Evolutionary conservation across 2,888 invertebrate genomes (phyloP).

Genomic region (Ptilodon capucinus): DNA sequence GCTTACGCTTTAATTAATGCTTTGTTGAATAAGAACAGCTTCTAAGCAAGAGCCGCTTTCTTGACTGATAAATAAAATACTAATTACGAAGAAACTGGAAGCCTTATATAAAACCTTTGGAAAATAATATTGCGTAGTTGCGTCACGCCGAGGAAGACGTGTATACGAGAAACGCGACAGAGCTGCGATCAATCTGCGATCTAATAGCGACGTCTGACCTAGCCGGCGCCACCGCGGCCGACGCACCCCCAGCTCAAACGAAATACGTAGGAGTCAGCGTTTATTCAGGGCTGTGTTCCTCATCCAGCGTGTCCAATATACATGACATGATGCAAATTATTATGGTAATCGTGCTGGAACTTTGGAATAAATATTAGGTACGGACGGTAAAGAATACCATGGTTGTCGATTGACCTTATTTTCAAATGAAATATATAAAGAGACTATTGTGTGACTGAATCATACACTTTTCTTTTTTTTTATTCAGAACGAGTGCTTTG

Average conservation of each 20-base stretch:
- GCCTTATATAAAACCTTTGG: constrained; percentile 53
- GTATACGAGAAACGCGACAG: constrained; percentile 57
- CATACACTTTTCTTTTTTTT: background rate
- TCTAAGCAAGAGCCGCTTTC: constrained; percentile 26
- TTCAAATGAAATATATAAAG: constrained; percentile 15
- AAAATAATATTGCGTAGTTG: constrained; percentile 40
- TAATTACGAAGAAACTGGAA: constrained; percentile 55
- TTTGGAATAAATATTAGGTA: constrained; percentile 23
- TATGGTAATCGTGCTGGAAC: constrained; percentile 40
- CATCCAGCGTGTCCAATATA: constrained; percentile 32
- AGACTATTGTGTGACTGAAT: constrained; percentile 8
- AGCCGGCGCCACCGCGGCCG: constrained; percentile 69
- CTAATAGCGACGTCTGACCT: constrained; percentile 71
- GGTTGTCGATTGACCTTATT: constrained; percentile 11
- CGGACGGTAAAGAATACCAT: constrained; percentile 7
- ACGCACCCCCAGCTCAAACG: constrained; percentile 53
- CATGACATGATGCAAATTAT: constrained; percentile 47
- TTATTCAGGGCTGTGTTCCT: constrained; percentile 37
- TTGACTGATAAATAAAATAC: constrained; percentile 19
- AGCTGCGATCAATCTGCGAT: constrained; percentile 73
- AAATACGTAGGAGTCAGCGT: constrained; percentile 42
- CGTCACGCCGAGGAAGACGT: constrained; percentile 38
- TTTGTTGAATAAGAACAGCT: constrained; percentile 29
- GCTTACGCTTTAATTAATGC: constrained; percentile 14
- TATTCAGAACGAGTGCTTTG: constrained; percentile 7